A percentile compares a stretch with the other conserved stretches of the same genome.
These are phyloP conservation scores for Chymomyza fuscimana DNA, from an alignment of 2,888 invertebrate species.

Conservation along the genomic window DNA sequence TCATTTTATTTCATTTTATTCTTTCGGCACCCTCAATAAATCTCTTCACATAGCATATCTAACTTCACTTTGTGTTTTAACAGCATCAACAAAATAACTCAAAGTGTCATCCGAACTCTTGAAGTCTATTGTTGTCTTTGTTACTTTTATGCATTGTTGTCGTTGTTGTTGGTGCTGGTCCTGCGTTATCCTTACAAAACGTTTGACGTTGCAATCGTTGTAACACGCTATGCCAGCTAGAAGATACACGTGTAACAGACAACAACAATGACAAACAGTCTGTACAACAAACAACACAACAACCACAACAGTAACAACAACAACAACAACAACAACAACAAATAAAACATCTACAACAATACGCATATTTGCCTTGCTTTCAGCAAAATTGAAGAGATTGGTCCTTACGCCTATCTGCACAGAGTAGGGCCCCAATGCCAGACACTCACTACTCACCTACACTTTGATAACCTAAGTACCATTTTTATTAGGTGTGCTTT, in stretches of 20 bases:
- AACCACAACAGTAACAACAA: constrained; percentile 16
- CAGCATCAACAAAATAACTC: constrained; percentile 69
- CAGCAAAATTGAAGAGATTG: constrained; percentile 54
- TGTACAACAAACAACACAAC: constrained; percentile 4
- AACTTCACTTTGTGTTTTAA: constrained; percentile 47
- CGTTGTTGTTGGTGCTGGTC: constrained; percentile 30
- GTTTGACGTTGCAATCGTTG: constrained; percentile 59
- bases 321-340: not conserved
- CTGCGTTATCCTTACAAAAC: constrained; percentile 56
- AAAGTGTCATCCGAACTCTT: constrained; percentile 71
- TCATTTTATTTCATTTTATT: constrained; percentile 26
- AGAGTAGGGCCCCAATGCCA: constrained; percentile 1
- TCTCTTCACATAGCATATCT: constrained; percentile 62
- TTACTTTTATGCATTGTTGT: constrained; percentile 41
- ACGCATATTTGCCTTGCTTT: constrained; percentile 49
- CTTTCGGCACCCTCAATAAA: constrained; percentile 50
- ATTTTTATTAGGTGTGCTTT: constrained; percentile 67
- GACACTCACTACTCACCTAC: not conserved
- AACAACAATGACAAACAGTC: constrained; percentile 31
- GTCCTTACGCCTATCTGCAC: constrained; percentile 43
- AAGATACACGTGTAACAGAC: constrained; percentile 59
- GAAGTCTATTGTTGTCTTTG: constrained; percentile 66
- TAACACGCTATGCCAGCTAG: not conserved
- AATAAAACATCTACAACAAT: not conserved
- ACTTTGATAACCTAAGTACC: constrained; percentile 36